A percentile compares a stretch with the other conserved stretches of the same genome.
These are phyloP conservation scores for Nomada lathburiana DNA, from an alignment of 2,888 invertebrate species.

Conservation along the genomic window DNA sequence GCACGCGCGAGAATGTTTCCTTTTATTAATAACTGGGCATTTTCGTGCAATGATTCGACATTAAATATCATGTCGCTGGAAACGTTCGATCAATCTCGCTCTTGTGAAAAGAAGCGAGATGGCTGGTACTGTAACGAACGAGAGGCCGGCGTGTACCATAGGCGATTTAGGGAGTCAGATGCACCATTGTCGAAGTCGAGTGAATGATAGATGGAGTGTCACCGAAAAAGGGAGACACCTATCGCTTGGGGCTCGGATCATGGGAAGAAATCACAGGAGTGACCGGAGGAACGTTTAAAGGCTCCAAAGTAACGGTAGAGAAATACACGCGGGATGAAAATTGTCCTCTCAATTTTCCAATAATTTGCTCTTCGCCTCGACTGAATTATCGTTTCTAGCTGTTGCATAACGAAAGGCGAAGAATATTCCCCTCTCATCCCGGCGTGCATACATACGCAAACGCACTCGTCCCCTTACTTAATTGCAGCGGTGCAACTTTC, in stretches of 20 bases:
- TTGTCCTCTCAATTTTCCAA: neutral
- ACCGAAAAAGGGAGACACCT: neutral
- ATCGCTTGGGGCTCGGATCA: conserved; percentile 20
- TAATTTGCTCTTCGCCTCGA: neutral
- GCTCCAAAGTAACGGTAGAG: neutral
- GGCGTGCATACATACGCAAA: neutral
- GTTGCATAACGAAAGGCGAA: neutral
- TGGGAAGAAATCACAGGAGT: conserved; percentile 14
- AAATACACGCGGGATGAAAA: neutral
- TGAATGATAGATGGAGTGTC: conserved; percentile 38
- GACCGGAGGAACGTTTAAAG: neutral
- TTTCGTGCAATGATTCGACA: neutral
- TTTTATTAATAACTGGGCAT: neutral
- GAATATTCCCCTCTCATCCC: no score
- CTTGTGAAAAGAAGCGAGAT: neutral
- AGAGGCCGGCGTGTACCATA: neutral
- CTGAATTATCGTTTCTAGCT: no score
- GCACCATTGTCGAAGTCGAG: conserved; percentile 3
- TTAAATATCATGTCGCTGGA: neutral
- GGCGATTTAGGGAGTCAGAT: conserved; percentile 23
- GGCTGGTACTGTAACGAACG: neutral
- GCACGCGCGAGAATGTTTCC: no score
- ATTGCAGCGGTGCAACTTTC: conserved; percentile 32
- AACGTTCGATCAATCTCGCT: conserved; percentile 1
- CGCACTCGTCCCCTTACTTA: conserved; percentile 26